Evolutionary conservation across 2,797 vertebrate species (phyloP), one percentile per base, ranked within the genome.

Genomic region (Leucoraja ocellata): DNA sequence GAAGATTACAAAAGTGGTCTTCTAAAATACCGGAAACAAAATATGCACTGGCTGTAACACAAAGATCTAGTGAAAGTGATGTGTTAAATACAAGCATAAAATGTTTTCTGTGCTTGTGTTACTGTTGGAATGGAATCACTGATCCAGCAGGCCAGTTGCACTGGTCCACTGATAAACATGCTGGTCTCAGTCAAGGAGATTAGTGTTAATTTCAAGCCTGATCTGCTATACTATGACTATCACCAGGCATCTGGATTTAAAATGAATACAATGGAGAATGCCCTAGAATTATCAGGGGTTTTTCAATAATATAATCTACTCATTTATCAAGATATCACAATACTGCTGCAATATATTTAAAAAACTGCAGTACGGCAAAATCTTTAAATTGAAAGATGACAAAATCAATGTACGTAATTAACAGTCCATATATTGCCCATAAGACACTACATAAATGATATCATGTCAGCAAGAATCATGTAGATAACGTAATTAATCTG

Each of bases 201-300:
- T 39, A 91, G 68, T 74, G 90, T 91, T 74, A 74, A 74, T 74
- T 91, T 91, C 71, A 91, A 91, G 71, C 68, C 90, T 91, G 90
- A 74, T 76, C 90, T 74, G 68, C 36, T 91, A 46, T 91, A 73
- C 65, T 73, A 46, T 91, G 65, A 91, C 88, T 73, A 91, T 91
- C 90, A 74, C 71, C 23, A 54, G 39, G 36, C 68, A 25, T 74
- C 36, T 28, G 71, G 71, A 46, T 74, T 91, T 73, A 91, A 74
- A 91, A 54, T 73, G 90, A 91, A 23, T 8, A 91, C 90, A 91
- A 91, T 28, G 73, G 68, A 74, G 68, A 74, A 91, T 91, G 23
- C 73, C 36, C 71, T 54, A 71, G 90, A 91, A 74, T 74, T 71
- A 54, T 46, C 90, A 91, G 39, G 68, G 23, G 25, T 28, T 74